Conservation (phyloP, 1,140 invertebrate species). For the Maconellicoccus hirsutus region DNA sequence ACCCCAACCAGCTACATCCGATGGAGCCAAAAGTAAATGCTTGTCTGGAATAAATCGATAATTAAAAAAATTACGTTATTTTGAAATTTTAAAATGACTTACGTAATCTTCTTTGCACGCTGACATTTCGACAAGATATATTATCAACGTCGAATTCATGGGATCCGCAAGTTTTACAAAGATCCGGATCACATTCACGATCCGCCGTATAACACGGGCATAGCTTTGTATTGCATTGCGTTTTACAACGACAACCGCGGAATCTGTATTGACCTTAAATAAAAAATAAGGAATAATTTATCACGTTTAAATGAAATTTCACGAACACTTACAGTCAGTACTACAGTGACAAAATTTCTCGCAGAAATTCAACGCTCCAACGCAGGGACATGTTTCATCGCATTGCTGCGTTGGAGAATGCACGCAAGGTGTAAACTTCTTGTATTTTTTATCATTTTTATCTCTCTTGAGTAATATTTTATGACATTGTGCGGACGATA, state of each 20-base stretch:
- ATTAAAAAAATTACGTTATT: not conserved
- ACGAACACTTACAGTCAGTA: slow-evolving; percentile 58
- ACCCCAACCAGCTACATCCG: slow-evolving; percentile 98
- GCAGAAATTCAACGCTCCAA: slow-evolving; percentile 89
- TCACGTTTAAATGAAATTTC: too few species aligned
- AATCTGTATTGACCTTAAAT: slow-evolving; percentile 91
- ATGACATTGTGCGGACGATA: slow-evolving; percentile 91
- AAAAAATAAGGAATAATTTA: slow-evolving; percentile 29
- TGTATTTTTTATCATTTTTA: slow-evolving; percentile 83
- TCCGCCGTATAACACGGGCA: slow-evolving; percentile 97
- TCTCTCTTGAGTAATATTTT: slow-evolving; percentile 80
- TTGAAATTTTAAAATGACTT: slow-evolving; percentile 33
- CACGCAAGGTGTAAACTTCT: slow-evolving; percentile 92
- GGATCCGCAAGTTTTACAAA: slow-evolving; percentile 95
- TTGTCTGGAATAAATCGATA: slow-evolving; percentile 47
- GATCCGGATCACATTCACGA: slow-evolving; percentile 95
- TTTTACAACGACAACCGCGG: slow-evolving; percentile 94
- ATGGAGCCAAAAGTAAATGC: slow-evolving; percentile 90
- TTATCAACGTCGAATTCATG: slow-evolving; percentile 74
- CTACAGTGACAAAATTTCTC: slow-evolving; percentile 97
- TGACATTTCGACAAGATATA: slow-evolving; percentile 92
- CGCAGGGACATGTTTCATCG: slow-evolving; percentile 81
- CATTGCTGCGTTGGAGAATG: slow-evolving; percentile 75
- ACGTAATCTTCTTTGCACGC: slow-evolving; percentile 84
- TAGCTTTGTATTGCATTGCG: slow-evolving; percentile 97